A percentile compares a stretch with the other conserved stretches of the same genome.
Conservation (phyloP, 1,140 invertebrate genomes). For the Anthonomus grandis region DNA sequence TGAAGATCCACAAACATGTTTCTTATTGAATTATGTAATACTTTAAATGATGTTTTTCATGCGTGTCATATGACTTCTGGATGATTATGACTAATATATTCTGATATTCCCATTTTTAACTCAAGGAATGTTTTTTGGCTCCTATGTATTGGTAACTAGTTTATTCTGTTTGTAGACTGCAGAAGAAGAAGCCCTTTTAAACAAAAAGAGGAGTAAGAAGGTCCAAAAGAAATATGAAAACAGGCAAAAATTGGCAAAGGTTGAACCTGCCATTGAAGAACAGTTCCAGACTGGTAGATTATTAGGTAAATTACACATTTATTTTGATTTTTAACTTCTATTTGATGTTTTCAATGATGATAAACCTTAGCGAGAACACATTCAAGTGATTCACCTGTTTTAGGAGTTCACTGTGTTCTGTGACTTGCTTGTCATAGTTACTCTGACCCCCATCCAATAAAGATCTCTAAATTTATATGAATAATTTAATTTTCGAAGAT, state of each 20-base stretch:
- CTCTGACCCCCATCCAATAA: slow-evolving; percentile 60
- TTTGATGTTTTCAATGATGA: slow-evolving; percentile 45
- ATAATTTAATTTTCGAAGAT: no score
- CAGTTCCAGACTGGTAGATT: slow-evolving; percentile 95
- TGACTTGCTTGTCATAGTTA: slow-evolving; percentile 80
- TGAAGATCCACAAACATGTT: no score
- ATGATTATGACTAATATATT: slow-evolving; percentile 36
- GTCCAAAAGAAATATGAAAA: slow-evolving; percentile 89
- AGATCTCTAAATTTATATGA: no score
- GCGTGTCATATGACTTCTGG: slow-evolving; percentile 50
- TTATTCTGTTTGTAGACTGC: slow-evolving; percentile 71
- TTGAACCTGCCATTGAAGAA: slow-evolving; percentile 91
- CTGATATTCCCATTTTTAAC: background rate
- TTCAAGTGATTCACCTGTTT: slow-evolving; percentile 54
- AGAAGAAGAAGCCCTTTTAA: slow-evolving; percentile 90
- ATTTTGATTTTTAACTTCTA: background rate
- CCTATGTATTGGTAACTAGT: slow-evolving; percentile 23
- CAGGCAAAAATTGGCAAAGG: slow-evolving; percentile 88
- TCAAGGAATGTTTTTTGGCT: slow-evolving; percentile 13
- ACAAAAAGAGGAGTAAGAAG: slow-evolving; percentile 92
- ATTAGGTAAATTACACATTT: slow-evolving; percentile 63
- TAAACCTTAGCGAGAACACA: slow-evolving; percentile 46
- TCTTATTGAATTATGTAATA: no score
- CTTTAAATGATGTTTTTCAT: slow-evolving; percentile 37
- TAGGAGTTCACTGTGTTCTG: slow-evolving; percentile 56